Evolutionary conservation across 2,113 vertebrate genomes (phyloP).

Genomic region (Fregetta grallaria): DNA sequence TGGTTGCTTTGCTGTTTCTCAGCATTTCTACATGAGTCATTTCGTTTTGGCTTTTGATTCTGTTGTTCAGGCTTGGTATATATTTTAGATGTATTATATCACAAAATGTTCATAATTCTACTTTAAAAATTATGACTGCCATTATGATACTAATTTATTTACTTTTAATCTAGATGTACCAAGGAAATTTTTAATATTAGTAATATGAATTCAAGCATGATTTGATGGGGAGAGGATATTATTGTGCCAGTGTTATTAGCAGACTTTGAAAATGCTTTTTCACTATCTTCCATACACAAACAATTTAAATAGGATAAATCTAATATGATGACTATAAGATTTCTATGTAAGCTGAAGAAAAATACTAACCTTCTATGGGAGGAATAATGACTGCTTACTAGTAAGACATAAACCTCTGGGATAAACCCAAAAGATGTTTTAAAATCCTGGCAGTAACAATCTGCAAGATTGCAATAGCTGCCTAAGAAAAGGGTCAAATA

Average conservation of each 20-base stretch:
- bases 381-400: not conserved
- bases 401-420: not conserved
- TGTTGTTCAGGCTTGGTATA: not conserved
- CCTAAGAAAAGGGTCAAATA: not conserved
- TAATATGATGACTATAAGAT: not conserved
- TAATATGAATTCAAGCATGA: not conserved
- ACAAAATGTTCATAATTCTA: not conserved
- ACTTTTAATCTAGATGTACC: not conserved
- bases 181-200: not conserved
- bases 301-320: not conserved
- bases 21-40: not conserved
- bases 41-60: not conserved
- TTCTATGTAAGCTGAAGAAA: slow-evolving; percentile 6
- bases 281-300: not conserved
- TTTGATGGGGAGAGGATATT: not conserved
- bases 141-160: not conserved
- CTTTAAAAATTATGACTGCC: not conserved
- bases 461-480: not conserved
- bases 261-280: not conserved
- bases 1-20: not conserved
- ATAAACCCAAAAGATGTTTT: not conserved
- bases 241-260: not conserved
- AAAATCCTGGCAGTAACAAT: not conserved
- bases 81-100: not conserved
- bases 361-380: not conserved